phyloP scores from a whole-genome alignment of 2,888 invertebrate genomes.

The Zelleria hepariella region DNA sequence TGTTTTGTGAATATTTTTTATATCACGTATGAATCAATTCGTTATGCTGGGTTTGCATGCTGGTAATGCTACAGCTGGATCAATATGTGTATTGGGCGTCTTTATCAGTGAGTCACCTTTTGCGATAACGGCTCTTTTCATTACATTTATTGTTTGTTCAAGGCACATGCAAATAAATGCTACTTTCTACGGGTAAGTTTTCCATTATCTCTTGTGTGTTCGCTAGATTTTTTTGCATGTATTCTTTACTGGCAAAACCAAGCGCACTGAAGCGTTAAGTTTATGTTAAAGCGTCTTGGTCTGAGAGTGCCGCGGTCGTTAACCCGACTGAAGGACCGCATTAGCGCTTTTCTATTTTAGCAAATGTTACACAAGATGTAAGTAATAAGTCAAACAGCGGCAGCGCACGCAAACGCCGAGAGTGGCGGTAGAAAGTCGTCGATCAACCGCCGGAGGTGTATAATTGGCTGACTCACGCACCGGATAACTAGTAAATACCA shows the following conservation, averaged over 20 bases:
- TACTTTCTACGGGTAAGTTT: neutral
- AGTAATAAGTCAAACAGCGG: constrained; percentile 30
- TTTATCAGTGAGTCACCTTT: constrained; percentile 22
- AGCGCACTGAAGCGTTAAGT: neutral
- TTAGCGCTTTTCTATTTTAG: constrained; percentile 57
- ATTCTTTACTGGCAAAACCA: neutral
- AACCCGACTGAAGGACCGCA: constrained; percentile 23
- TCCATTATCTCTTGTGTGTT: neutral
- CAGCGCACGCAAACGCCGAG: constrained; percentile 28
- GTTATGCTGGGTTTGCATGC: neutral
- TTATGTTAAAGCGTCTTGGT: neutral
- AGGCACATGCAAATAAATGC: neutral
- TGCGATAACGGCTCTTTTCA: constrained; percentile 15
- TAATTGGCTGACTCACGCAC: constrained; percentile 49
- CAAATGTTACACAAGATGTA: constrained; percentile 47
- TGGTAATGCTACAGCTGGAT: constrained; percentile 7
- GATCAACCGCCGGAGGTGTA: constrained; percentile 21
- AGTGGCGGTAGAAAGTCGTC: constrained; percentile 51
- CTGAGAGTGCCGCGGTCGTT: constrained; percentile 5
- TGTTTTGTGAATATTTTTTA: neutral
- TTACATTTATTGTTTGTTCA: neutral
- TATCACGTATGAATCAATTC: neutral
- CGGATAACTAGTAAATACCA: constrained; percentile 24
- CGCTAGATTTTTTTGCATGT: neutral
- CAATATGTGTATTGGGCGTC: constrained; percentile 7